Conservation (phyloP, 2,888 invertebrate species). For the Apamea epomidion region DNA sequence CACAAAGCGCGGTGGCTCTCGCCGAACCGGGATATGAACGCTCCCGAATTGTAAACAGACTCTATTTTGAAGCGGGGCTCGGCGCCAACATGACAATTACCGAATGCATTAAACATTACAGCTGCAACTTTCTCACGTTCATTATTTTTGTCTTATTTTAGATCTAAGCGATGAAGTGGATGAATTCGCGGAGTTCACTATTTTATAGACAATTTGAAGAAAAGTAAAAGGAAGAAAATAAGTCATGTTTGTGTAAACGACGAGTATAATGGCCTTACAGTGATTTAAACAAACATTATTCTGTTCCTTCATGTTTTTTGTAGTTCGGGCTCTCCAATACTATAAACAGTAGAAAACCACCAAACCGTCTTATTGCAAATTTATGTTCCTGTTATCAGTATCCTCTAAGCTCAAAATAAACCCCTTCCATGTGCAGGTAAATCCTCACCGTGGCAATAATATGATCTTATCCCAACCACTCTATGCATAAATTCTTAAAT, state of each 20-base stretch:
- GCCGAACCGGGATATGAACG: conserved; percentile 35
- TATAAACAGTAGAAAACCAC: background rate
- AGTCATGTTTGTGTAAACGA: background rate
- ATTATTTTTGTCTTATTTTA: conserved; percentile 39
- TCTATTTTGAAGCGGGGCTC: conserved; percentile 69
- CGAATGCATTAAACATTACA: conserved; percentile 64
- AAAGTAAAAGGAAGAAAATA: background rate
- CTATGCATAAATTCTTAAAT: conserved; percentile 3
- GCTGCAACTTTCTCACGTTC: conserved; percentile 35
- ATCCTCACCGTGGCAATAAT: background rate
- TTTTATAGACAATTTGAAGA: background rate
- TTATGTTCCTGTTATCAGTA: background rate
- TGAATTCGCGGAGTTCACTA: background rate
- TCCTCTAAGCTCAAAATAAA: background rate
- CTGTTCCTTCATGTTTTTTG: background rate
- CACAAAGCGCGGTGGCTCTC: background rate
- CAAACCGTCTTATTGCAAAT: background rate
- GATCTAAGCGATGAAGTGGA: background rate
- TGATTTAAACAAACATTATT: background rate
- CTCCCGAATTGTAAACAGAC: conserved; percentile 69
- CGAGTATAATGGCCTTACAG: background rate
- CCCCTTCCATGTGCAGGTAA: background rate
- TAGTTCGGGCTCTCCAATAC: background rate
- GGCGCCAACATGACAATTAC: conserved; percentile 71
- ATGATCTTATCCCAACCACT: background rate